phyloP scores from a whole-genome alignment of 1,140 invertebrate species.

The Zaprionus camerounensis region DNA sequence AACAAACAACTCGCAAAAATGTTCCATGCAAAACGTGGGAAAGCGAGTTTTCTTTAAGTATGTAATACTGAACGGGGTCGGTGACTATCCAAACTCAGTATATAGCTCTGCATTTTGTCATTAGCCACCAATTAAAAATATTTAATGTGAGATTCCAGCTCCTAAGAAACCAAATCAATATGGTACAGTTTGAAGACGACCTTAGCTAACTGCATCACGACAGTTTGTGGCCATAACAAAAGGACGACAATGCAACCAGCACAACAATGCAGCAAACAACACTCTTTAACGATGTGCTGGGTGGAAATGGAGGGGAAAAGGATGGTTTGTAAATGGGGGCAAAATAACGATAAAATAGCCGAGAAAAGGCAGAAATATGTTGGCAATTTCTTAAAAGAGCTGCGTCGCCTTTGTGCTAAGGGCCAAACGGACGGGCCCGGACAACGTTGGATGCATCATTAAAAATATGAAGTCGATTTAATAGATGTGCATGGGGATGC shows the following conservation, averaged over 20 bases:
- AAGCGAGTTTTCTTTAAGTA: no score
- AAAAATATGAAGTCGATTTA: conserved; percentile 76
- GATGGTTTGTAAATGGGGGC: conserved; percentile 1
- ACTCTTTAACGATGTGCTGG: not conserved
- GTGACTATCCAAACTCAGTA: no score
- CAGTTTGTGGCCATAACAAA: conserved; percentile 45
- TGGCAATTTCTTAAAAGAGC: conserved; percentile 49
- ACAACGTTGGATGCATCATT: conserved; percentile 57
- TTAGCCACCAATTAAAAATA: not conserved
- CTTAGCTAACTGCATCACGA: conserved; percentile 26
- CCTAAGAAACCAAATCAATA: not conserved
- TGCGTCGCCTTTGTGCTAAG: conserved; percentile 44
- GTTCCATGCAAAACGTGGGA: no score
- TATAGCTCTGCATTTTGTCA: no score
- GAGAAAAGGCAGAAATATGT: conserved; percentile 60
- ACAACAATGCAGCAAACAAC: conserved; percentile 45
- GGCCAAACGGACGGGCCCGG: not conserved
- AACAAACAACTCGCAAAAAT: no score
- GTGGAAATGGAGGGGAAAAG: not conserved
- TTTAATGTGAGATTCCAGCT: not conserved
- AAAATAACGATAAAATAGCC: conserved; percentile 50
- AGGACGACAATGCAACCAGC: conserved; percentile 42
- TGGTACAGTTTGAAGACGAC: conserved; percentile 18
- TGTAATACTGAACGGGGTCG: no score
- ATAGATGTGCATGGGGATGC: conserved; percentile 69